A percentile compares a stretch with the other conserved stretches of the same genome.
Evolutionary conservation across 2,113 vertebrate genomes (phyloP).

Genomic region (Lontra canadensis): DNA sequence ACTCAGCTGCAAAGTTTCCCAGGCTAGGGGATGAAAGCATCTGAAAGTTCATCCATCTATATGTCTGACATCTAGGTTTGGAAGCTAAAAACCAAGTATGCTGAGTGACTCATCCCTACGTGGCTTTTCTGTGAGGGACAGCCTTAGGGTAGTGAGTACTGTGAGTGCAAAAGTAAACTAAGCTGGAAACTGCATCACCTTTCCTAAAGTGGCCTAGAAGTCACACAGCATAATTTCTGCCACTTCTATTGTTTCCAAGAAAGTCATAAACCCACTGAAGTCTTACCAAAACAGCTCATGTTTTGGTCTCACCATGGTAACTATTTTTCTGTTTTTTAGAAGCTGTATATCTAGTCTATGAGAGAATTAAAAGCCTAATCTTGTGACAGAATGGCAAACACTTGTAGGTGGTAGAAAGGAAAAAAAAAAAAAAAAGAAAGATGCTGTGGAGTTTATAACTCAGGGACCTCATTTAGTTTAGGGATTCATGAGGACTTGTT

Average conservation of each 20-base stretch:
- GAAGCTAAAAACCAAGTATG: not conserved
- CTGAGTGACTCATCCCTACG: not conserved
- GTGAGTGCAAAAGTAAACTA: not conserved
- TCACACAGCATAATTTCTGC: not conserved
- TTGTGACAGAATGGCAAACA: not conserved
- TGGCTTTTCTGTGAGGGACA: not conserved
- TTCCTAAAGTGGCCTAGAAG: not conserved
- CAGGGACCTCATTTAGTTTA: not conserved
- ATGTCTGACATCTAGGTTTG: not conserved
- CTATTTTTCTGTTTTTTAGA: not conserved
- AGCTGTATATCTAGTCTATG: not conserved
- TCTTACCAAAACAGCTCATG: not conserved
- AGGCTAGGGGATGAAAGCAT: not conserved
- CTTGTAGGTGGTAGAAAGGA: not conserved
- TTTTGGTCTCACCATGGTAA: not conserved
- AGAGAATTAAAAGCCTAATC: not conserved
- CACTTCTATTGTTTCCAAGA: not conserved
- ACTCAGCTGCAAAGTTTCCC: not conserved
- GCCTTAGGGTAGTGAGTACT: not conserved
- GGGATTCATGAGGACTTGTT: not conserved
- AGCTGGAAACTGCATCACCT: not conserved
- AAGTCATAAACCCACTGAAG: not conserved
- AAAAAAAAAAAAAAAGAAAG: not conserved
- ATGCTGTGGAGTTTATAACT: not conserved
- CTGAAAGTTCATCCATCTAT: not conserved